Percentiles rank a stretch among this genome's conserved stretches.
These are phyloP conservation scores for Allochrocebus solatus DNA, from an alignment of 2,797 vertebrate genomes.

Conservation along the genomic window DNA sequence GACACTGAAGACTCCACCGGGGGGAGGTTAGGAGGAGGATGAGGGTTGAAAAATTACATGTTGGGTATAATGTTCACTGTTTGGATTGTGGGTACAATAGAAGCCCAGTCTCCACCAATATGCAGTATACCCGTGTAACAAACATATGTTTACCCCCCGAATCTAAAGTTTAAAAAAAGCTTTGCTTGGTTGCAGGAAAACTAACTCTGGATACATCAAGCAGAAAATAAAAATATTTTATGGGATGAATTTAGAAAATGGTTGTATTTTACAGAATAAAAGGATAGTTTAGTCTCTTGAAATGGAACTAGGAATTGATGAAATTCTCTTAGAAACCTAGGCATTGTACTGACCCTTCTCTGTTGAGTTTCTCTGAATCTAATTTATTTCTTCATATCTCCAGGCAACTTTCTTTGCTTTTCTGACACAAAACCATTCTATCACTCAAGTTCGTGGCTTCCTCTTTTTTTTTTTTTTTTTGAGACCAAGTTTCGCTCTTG, in stretches of 20 bases:
- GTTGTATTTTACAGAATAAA: not conserved
- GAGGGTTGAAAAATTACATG: not conserved
- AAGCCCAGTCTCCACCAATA: not conserved
- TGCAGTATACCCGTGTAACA: not conserved
- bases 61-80: not conserved
- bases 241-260: not conserved
- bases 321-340: not conserved
- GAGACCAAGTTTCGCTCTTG: not conserved
- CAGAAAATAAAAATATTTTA: not conserved
- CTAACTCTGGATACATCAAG: not conserved
- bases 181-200: constrained; percentile 8
- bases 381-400: not conserved
- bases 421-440: not conserved
- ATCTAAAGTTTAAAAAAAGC: not conserved
- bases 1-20: not conserved
- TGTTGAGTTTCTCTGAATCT: not conserved
- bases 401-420: not conserved
- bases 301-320: not conserved
- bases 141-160: not conserved
- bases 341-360: not conserved
- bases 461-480: not conserved
- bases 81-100: not conserved
- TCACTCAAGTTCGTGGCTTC: not conserved
- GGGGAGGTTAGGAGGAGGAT: not conserved
- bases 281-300: not conserved